Evolutionary conservation across 37 sponge, comb jelly and placozoan species (phyloP).

Genomic region (Haliclona indistincta): DNA sequence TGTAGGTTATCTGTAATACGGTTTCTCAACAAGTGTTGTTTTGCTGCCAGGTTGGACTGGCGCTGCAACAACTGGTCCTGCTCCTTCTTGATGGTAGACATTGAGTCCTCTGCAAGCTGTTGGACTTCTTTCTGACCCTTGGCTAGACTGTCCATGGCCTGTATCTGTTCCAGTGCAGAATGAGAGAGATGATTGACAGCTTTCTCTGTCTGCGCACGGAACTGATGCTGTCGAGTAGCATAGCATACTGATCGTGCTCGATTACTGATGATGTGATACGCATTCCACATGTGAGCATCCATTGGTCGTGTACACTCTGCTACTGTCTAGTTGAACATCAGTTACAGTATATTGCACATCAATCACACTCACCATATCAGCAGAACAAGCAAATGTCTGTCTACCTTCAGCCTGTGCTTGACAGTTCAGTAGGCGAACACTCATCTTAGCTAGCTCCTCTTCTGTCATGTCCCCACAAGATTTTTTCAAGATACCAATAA

Average conservation of each 20-base stretch:
- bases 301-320: slow-evolving; percentile 84
- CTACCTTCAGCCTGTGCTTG: slow-evolving; percentile 69
- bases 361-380: slow-evolving; percentile 61
- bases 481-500: slow-evolving; percentile 25
- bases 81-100: not conserved
- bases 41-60: slow-evolving; percentile 16
- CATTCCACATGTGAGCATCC: slow-evolving; percentile 77
- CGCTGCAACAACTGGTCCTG: slow-evolving; percentile 23
- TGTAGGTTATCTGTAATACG: slow-evolving; percentile 43
- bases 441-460: slow-evolving; percentile 81
- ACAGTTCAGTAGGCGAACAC: slow-evolving; percentile 79
- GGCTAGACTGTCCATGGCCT: slow-evolving; percentile 26
- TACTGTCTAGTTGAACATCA: slow-evolving; percentile 32
- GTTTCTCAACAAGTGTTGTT: slow-evolving; percentile 20
- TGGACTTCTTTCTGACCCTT: slow-evolving; percentile 18
- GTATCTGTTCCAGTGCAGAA: slow-evolving; percentile 55
- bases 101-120: slow-evolving; percentile 13
- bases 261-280: slow-evolving; percentile 89
- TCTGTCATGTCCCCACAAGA: slow-evolving; percentile 74
- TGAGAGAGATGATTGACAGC: slow-evolving; percentile 67
- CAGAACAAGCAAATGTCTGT: slow-evolving; percentile 60
- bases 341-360: not conserved
- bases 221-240: slow-evolving; percentile 74
- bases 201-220: slow-evolving; percentile 64
- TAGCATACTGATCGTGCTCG: slow-evolving; percentile 83